Evolutionary conservation across 2,888 invertebrate species (phyloP), one percentile per base, ranked within the genome.

Genomic region (Ochropacha duplaris): DNA sequence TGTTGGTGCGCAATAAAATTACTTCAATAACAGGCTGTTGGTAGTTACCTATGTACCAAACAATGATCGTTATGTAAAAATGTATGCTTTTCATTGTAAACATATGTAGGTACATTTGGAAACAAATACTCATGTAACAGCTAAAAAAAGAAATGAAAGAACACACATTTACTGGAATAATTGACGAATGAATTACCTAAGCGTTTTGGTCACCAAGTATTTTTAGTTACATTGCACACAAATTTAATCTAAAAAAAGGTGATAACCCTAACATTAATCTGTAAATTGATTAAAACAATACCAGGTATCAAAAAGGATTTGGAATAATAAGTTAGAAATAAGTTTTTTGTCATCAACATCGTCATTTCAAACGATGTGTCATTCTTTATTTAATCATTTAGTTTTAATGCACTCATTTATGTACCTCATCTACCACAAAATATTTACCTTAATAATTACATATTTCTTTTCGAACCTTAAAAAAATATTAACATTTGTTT

Each of bases 101-200:
- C 39, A n/a, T n/a, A n/a, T n/a, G n/a, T n/a, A n/a, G n/a, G n/a
- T n/a, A 39, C 9, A 6, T 44, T 31, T 52, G 4, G 12, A 39
- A 57, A 50, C 57, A 54, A 57, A 57, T 54, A 50, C 19, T 44
- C 11, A 57, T 56, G 54, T 28, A 54, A 54, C 56, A 54, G 57
- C 54, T 58, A 58, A 66, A 64, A 67, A 63, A 59, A 49, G 52
- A 55, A 60, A 31, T 56, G 55, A 58, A 62, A 59, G 55, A 57
- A 62, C n/a, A 57, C 57, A 31, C 50, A 66, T 65, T 61, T 65
- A 57, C 57, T 62, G 62, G 58, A 71, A 69, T 55, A 54, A 57
- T 61, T 71, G 68, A 79, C 71, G 68, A 75, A 75, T 69, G 62
- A 60, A 60, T 79, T 76, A 76, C 72, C 72, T 76, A 78, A 81